Base-by-base conservation (phyloP, 1,140 invertebrate genomes). In the Rhagoletis pomonella region DNA sequence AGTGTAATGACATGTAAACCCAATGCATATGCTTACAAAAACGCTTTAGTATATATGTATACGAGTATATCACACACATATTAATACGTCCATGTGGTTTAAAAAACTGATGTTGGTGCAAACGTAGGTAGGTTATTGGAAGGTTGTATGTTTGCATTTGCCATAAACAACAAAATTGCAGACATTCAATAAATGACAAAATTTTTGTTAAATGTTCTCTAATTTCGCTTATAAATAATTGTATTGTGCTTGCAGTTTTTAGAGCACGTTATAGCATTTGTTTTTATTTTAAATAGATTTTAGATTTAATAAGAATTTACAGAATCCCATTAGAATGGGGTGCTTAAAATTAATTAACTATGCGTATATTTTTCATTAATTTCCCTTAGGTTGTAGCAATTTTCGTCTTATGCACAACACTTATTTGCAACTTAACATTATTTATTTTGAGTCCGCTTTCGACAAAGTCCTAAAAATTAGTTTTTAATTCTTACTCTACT, bases 11-110 rank as follows among this genome's bases (percentile, higher is more conserved):
- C 85, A 44, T 86, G 85, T 60, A 60, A 62, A 65, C 39, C 47
- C 59, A 29, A 65, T 19, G 58, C 47, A 81, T 86, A 58, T 86
- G 55, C 59, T 67, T 44, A 69, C 65, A 59, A 77, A 89, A 87
- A 87, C 87, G 50, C 50, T 9, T 55, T 55, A 55, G 9, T 55
- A 55, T 9, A 9, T 55, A 6, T 55, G 9, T 55, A 55, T 55
- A 55, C 50, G 50, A 55, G 50, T 55, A 55, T 55, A 55, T 55
- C 9, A 55, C 50, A 55, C 50, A 29, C 29, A 29, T 29, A 29
- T 29, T 29, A 29, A 29, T 29, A 29, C 29, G 29, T 29, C 29
- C 29, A 29, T 29, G 29, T 29, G 29, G 29, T 29, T 29, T 62
- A 62, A 62, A 17, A 62, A 62, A 62, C 4, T n/a, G 10, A n/a